These are phyloP conservation scores for Hystrix cristata DNA, from an alignment of 2,113 vertebrate species.

Conservation along the genomic window DNA sequence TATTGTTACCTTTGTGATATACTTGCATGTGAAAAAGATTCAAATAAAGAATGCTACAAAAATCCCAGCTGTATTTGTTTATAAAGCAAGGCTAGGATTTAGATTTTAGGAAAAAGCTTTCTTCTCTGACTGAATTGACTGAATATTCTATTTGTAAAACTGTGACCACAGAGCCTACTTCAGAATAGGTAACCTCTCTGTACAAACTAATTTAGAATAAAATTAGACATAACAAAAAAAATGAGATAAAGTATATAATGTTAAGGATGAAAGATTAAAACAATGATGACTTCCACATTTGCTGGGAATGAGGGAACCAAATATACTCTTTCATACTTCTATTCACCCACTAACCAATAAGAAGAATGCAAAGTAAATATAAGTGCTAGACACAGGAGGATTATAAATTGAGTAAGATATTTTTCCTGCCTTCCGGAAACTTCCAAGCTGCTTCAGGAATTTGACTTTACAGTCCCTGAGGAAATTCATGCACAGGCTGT, in stretches of 20 bases:
- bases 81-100: constrained; percentile 55
- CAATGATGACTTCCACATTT: constrained; percentile 16
- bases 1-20: constrained; percentile 31
- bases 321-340: constrained; percentile 24
- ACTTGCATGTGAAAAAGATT: constrained; percentile 50
- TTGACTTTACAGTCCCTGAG: background rate
- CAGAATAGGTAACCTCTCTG: background rate
- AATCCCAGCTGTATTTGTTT: constrained; percentile 17
- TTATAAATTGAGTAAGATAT: constrained; percentile 28
- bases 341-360: constrained; percentile 15
- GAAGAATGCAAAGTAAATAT: background rate
- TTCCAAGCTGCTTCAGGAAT: constrained; percentile 13
- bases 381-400: background rate
- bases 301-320: background rate
- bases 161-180: constrained; percentile 30
- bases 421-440: constrained; percentile 53
- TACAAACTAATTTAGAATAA: constrained; percentile 46
- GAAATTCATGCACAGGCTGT: constrained; percentile 58
- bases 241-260: constrained; percentile 11
- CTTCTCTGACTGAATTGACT: constrained; percentile 36
- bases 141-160: constrained; percentile 40
- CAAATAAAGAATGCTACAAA: constrained; percentile 61
- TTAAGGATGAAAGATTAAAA: constrained; percentile 52
- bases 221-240: background rate
- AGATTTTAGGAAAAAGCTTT: constrained; percentile 51